Percentiles rank a stretch among this genome's conserved stretches.
These are phyloP conservation scores for Hylia prasina DNA, from an alignment of 2,113 vertebrate species.

Conservation along the genomic window DNA sequence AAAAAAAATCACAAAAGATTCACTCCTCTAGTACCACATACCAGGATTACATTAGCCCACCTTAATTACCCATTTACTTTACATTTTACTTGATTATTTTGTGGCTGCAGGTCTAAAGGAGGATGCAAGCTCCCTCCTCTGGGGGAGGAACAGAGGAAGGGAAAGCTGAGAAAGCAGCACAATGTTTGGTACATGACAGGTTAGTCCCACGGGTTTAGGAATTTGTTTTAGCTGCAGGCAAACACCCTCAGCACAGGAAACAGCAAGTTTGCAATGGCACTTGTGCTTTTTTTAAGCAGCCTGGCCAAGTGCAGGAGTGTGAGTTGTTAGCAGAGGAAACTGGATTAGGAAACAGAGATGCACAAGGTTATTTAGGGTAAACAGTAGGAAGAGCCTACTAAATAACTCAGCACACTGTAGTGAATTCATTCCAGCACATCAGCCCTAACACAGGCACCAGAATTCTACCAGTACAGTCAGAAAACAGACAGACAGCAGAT, in stretches of 20 bases:
- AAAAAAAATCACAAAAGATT: not conserved
- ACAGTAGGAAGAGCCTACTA: not conserved
- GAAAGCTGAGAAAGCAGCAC: not conserved
- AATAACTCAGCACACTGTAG: not conserved
- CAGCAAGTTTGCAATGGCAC: not conserved
- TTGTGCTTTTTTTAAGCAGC: not conserved
- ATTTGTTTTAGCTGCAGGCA: not conserved
- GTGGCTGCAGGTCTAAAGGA: not conserved
- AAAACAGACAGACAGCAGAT: not conserved
- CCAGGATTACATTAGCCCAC: not conserved
- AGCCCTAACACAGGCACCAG: not conserved
- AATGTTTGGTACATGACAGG: not conserved
- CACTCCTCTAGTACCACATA: not conserved
- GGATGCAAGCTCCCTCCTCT: not conserved
- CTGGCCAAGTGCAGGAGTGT: not conserved
- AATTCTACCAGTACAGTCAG: not conserved
- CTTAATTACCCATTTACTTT: not conserved
- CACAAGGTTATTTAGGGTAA: conserved; percentile 25
- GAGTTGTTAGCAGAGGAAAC: not conserved
- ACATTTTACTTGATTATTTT: not conserved
- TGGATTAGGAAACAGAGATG: not conserved
- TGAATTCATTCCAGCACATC: not conserved
- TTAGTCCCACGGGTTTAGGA: not conserved
- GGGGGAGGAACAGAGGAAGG: not conserved
- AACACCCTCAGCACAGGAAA: conserved; percentile 6